phyloP scores from a whole-genome alignment of 2,113 vertebrate genomes.

The Leptobrachium leishanense region DNA sequence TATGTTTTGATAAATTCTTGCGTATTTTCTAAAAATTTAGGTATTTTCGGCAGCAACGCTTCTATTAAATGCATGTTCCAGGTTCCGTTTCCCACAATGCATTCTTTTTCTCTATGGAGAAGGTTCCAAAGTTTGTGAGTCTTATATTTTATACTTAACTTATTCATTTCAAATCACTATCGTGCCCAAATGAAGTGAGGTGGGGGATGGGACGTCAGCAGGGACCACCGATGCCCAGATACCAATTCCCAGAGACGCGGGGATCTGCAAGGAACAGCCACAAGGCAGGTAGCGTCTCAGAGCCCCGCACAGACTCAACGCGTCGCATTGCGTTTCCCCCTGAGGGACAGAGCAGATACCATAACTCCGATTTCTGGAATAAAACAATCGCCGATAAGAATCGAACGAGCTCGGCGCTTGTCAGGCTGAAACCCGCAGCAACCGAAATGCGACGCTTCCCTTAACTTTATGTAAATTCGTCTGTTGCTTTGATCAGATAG shows the following conservation, averaged over 20 bases:
- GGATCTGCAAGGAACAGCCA: conserved; percentile 12
- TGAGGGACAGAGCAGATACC: conserved; percentile 31
- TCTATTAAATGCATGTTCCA: too few species aligned
- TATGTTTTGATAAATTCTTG: too few species aligned
- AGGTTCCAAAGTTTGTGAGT: too few species aligned
- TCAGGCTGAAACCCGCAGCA: not conserved
- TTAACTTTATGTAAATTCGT: conserved; percentile 47
- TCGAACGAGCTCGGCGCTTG: conserved; percentile 33
- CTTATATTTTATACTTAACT: too few species aligned
- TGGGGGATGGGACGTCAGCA: not conserved
- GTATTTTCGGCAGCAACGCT: too few species aligned
- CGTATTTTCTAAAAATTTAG: too few species aligned
- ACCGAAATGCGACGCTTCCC: conserved; percentile 23
- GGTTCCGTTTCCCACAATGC: too few species aligned
- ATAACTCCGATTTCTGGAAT: conserved; percentile 41
- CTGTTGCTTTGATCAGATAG: conserved; percentile 50
- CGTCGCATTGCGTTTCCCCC: conserved; percentile 40
- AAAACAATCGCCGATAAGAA: conserved; percentile 45
- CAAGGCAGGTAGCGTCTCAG: conserved; percentile 21
- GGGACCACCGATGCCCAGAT: conserved; percentile 1
- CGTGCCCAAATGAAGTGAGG: too few species aligned
- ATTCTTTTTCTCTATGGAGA: too few species aligned
- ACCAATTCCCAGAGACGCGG: not conserved
- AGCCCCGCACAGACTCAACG: conserved; percentile 25
- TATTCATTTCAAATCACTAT: too few species aligned